Conservation (phyloP, 2,113 vertebrate species). For the Eudyptes chrysolophus region DNA sequence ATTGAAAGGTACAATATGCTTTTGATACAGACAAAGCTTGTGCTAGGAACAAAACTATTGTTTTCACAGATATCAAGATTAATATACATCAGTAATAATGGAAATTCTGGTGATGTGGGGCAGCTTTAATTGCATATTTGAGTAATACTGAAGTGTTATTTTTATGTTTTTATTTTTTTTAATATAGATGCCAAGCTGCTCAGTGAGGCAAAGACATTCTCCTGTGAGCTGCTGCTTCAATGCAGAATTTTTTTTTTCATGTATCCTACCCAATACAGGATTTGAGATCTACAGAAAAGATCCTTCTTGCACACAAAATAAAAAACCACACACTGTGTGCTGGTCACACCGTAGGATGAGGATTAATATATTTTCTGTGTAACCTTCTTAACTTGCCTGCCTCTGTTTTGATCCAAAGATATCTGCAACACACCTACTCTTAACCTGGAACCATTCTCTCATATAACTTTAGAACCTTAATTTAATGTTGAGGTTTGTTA, state of each 20-base stretch:
- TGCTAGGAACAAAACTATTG: neutral
- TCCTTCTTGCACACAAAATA: neutral
- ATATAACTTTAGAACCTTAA: neutral
- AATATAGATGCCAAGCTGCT: neutral
- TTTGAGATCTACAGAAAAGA: neutral
- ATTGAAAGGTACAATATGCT: neutral
- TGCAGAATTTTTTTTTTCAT: too few species aligned
- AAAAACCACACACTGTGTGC: too few species aligned
- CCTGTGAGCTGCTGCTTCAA: neutral
- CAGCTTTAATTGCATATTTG: neutral
- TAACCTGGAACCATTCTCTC: neutral
- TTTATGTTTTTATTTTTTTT: neutral
- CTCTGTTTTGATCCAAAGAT: neutral
- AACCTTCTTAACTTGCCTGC: neutral
- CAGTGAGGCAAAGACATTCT: neutral
- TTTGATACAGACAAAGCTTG: neutral
- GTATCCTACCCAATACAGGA: neutral
- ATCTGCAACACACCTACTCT: neutral
- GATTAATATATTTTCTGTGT: neutral
- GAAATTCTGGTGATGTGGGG: neutral
- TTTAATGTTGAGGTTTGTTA: neutral
- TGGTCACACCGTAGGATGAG: fast-evolving
- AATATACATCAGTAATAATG: neutral
- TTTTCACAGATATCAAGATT: neutral
- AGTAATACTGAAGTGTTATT: neutral